Evolutionary conservation across 1,140 invertebrate genomes (phyloP).

Genomic region (Macrotrachela quadricornifera): DNA sequence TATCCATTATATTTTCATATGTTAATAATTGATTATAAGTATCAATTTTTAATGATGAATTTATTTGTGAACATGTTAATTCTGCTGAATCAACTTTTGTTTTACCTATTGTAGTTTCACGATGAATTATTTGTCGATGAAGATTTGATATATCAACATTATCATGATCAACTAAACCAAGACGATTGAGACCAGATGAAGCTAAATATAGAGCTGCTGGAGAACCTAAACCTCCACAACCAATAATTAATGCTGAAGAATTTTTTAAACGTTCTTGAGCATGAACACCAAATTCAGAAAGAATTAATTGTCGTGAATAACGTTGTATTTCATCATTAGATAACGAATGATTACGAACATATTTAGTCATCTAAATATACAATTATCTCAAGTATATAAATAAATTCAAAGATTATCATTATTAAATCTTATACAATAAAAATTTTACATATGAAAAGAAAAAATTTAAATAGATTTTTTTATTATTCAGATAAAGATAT

Average conservation of each 20-base stretch:
- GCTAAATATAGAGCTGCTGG: conserved; percentile 66
- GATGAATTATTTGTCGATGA: conserved; percentile 74
- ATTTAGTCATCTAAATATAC: too few relatives aligned
- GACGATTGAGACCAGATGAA: conserved; percentile 59
- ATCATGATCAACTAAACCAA: conserved; percentile 87
- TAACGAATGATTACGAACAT: conserved; percentile 9
- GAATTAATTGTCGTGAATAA: conserved; percentile 69
- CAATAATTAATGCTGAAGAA: conserved; percentile 62
- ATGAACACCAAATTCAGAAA: conserved; percentile 48
- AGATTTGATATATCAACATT: conserved; percentile 72
- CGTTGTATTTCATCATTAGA: conserved; percentile 45
- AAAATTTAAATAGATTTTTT: too few relatives aligned
- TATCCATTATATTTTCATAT: background rate
- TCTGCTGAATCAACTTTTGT: conserved; percentile 38
- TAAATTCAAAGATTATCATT: too few relatives aligned
- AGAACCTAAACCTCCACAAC: conserved; percentile 83
- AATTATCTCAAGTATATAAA: too few relatives aligned
- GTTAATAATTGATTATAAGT: background rate
- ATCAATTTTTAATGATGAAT: background rate
- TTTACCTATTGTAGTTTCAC: conserved; percentile 42
- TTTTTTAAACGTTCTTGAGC: conserved; percentile 53
- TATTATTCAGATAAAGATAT: too few relatives aligned
- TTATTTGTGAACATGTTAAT: background rate
- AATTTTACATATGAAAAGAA: too few relatives aligned
- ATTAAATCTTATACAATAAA: too few relatives aligned